These are phyloP conservation scores for Epinephelus fuscoguttatus DNA, from an alignment of 2,113 vertebrate species.

Conservation along the genomic window DNA sequence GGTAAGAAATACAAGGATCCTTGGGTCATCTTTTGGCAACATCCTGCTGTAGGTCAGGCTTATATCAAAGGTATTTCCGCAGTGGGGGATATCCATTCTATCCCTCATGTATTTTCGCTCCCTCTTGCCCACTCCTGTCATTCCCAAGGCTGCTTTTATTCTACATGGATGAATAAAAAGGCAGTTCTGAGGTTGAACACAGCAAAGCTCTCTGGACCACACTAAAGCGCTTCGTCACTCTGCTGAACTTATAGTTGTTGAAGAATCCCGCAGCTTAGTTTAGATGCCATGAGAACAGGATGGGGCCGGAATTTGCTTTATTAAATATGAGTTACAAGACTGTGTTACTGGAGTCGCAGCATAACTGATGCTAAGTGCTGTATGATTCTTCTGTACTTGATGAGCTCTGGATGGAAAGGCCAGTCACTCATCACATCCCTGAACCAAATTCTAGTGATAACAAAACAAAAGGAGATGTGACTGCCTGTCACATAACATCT, in stretches of 20 bases:
- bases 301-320: not conserved
- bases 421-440: not conserved
- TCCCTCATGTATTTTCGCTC: slow-evolving; percentile 38
- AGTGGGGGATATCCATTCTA: slow-evolving; percentile 39
- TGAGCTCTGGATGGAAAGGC: not conserved
- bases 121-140: slow-evolving; percentile 40
- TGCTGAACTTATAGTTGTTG: slow-evolving; percentile 27
- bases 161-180: slow-evolving; percentile 72
- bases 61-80: slow-evolving; percentile 49
- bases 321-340: slow-evolving; percentile 1
- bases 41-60: slow-evolving; percentile 37
- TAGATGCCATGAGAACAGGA: slow-evolving; percentile 18
- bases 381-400: not conserved
- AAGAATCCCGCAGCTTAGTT: slow-evolving; percentile 18
- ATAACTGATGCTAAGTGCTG: not conserved
- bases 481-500: slow-evolving; percentile 22
- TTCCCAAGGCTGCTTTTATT: slow-evolving; percentile 72
- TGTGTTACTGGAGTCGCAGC: not conserved
- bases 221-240: slow-evolving; percentile 32
- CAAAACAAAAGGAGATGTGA: not conserved
- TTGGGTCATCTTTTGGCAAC: slow-evolving; percentile 25
- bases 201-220: slow-evolving; percentile 51
- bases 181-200: slow-evolving; percentile 52
- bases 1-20: slow-evolving; percentile 16
- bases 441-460: not conserved